Evolutionary conservation across 2,113 vertebrate species (phyloP).

Genomic region (Aspiorhynchus laticeps): DNA sequence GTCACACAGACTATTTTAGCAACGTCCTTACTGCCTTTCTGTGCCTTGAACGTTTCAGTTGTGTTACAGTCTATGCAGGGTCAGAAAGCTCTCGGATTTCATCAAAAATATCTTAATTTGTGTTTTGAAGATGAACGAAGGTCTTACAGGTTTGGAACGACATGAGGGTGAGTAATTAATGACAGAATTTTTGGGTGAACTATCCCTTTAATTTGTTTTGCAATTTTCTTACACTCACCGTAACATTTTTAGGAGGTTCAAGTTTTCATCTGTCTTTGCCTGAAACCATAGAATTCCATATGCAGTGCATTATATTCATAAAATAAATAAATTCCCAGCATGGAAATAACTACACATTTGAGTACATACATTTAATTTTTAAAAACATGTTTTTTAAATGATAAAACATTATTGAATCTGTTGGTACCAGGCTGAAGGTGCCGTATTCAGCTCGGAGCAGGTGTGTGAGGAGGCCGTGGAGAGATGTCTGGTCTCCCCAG

Average conservation of each 20-base stretch:
- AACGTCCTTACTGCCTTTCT: too few relatives aligned
- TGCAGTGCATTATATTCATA: background rate
- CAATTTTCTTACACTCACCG: slow-evolving; percentile 78
- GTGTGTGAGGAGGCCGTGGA: slow-evolving; percentile 89
- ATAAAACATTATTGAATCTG: background rate
- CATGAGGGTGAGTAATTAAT: too few relatives aligned
- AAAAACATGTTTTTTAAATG: background rate
- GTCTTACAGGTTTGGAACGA: too few relatives aligned
- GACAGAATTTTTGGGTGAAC: too few relatives aligned
- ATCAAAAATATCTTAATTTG: too few relatives aligned
- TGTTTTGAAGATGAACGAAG: too few relatives aligned
- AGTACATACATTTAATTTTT: background rate
- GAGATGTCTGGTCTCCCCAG: slow-evolving; percentile 96
- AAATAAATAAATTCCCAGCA: background rate
- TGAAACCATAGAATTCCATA: slow-evolving; percentile 65
- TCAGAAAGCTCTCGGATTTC: too few relatives aligned
- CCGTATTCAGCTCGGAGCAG: slow-evolving; percentile 96
- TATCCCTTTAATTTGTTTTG: too few relatives aligned
- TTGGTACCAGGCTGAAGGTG: slow-evolving; percentile 91
- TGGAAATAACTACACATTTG: background rate
- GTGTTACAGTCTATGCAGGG: too few relatives aligned
- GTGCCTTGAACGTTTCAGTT: too few relatives aligned
- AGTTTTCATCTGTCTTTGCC: slow-evolving; percentile 87
- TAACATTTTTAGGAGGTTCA: slow-evolving; percentile 78
- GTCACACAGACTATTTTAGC: too few relatives aligned